Evolutionary conservation across 2,888 invertebrate species (phyloP).

Genomic region (Tinea pellionella): DNA sequence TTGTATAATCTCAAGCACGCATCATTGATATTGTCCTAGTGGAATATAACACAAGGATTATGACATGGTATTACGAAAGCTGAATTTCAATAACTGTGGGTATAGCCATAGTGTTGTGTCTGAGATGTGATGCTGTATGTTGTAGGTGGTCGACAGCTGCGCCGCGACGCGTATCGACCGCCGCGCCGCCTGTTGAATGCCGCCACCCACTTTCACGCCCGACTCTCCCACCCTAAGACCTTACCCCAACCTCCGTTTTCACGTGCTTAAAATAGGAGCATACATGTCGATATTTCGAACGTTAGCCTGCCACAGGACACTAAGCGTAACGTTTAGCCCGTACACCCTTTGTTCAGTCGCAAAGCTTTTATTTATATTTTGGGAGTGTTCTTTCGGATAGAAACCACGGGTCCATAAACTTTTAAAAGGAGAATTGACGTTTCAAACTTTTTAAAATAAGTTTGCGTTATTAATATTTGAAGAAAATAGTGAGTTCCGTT

Average conservation of each 20-base stretch:
- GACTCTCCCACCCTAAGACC: slow-evolving; percentile 23
- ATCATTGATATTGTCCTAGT: no score
- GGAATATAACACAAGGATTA: no score
- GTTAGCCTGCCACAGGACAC: slow-evolving; percentile 50
- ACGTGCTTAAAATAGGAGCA: slow-evolving; percentile 66
- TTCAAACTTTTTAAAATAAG: not conserved
- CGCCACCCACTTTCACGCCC: slow-evolving; percentile 38
- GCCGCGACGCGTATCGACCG: slow-evolving; percentile 59
- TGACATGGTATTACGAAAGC: no score
- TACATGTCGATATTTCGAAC: slow-evolving; percentile 63
- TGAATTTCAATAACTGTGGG: not conserved
- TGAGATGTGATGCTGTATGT: not conserved
- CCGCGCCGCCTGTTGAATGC: slow-evolving; percentile 65
- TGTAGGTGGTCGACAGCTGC: slow-evolving; percentile 29
- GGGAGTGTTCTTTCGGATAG: not conserved
- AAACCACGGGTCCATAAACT: slow-evolving; percentile 1
- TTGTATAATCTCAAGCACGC: no score
- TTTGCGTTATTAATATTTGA: not conserved
- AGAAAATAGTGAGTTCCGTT: not conserved
- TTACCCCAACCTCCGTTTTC: slow-evolving; percentile 51
- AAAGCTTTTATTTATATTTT: slow-evolving; percentile 6
- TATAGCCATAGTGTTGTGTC: not conserved
- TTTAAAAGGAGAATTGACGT: not conserved
- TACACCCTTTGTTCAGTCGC: slow-evolving; percentile 20
- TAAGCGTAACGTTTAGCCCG: slow-evolving; percentile 24